Conservation (phyloP, 2,888 invertebrate genomes). For the Marronus borbonicus region DNA sequence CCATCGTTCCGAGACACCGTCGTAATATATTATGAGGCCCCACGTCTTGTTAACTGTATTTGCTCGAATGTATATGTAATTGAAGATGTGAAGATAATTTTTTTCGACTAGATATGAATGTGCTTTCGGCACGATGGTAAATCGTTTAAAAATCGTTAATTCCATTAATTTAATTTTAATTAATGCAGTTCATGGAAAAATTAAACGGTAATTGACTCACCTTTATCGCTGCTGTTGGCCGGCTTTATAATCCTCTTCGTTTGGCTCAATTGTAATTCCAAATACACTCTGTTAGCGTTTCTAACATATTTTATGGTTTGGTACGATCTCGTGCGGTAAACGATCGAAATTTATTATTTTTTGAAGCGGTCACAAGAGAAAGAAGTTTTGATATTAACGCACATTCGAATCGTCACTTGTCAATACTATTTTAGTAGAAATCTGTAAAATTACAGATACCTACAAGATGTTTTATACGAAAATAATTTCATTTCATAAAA, state of each 20-base stretch:
- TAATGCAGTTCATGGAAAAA: no score
- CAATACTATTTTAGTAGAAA: background rate
- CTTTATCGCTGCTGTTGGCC: no score
- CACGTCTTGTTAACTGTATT: background rate
- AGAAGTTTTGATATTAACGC: background rate
- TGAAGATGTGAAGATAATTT: background rate
- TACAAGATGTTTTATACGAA: no score
- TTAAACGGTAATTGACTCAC: no score
- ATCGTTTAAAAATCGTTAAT: no score
- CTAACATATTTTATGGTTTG: background rate
- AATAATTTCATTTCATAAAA: background rate
- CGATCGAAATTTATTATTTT: background rate
- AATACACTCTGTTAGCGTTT: background rate
- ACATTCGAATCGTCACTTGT: background rate
- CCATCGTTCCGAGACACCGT: no score
- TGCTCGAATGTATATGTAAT: background rate
- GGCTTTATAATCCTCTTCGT: no score
- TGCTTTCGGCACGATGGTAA: background rate
- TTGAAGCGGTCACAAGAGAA: background rate
- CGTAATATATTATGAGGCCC: no score
- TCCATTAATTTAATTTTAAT: no score
- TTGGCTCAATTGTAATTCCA: background rate
- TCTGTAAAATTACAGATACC: background rate
- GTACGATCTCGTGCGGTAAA: background rate
- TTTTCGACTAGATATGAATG: background rate